Evolutionary conservation across 2,797 vertebrate genomes (phyloP), one percentile per base, ranked within the genome.

Genomic region (Anolis apletophallus): DNA sequence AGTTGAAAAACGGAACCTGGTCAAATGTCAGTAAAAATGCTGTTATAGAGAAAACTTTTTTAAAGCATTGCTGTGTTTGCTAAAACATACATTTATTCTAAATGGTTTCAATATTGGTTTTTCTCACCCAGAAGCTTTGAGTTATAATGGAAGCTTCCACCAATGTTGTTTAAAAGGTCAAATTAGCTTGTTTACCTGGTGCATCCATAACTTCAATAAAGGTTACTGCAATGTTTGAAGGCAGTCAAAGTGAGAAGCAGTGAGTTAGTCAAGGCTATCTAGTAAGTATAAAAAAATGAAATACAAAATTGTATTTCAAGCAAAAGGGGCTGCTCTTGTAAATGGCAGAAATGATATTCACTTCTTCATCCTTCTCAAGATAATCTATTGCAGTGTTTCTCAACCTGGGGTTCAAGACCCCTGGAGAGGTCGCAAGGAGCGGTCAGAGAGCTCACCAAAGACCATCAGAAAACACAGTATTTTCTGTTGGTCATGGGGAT

Each of bases 1-100:
- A 77, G 92, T 80, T 88, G 92, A 91, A 88, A 89, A 59, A 90
- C 89, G 90, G 90, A 93, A 93, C 91, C 91, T 89, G 87, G 91
- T 91, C 85, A 88, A 92, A 90, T 74, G 73, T 77, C 91, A 90
- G 91, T 90, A 64, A 64, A 64, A 64, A 64, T 64, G 26, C 61
- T 64, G 61, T 64, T 64, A 64, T 64, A 64, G 61, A 64, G 61
- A 29, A 64, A 64, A 29, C 9, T 11, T 64, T 64, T 64, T 64
- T 64, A 91, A n/a, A n/a, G 16, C 75, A 69, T 73, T 0, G 16
- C 88, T 52, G 73, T 68, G 74, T 54, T 87, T 90, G 74, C 88
- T 82, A 82, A 85, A 91, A 23, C 52, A 67, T 87, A 89, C 46
- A 40, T 91, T 91, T 91, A 83, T 93, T 91, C 81, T 88, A 94